Evolutionary conservation across 1,140 invertebrate species (phyloP).

Genomic region (Drosophila trapezifrons): DNA sequence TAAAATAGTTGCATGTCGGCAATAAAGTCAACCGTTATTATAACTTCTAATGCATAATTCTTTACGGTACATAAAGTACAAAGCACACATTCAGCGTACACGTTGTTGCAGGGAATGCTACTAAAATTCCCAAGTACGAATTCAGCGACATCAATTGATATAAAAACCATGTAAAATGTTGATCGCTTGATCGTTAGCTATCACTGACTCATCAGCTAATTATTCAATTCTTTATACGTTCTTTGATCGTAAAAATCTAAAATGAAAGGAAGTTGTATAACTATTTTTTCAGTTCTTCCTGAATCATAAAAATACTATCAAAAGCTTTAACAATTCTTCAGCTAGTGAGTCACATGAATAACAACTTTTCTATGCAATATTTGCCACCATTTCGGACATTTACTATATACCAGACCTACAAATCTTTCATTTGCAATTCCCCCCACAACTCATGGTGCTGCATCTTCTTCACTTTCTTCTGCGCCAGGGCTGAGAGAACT

Average conservation of each 20-base stretch:
- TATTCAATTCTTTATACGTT: not conserved
- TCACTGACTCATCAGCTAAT: not conserved
- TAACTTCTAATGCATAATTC: not conserved
- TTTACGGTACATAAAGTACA: not conserved
- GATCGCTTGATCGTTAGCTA: too few relatives aligned
- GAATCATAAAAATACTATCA: not conserved
- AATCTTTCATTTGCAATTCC: conserved; percentile 10
- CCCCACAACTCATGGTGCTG: conserved; percentile 4
- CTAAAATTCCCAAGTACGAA: not conserved
- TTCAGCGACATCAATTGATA: not conserved
- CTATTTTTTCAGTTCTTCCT: not conserved
- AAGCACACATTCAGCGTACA: not conserved
- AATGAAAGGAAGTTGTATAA: conserved; percentile 1
- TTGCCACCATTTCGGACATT: not conserved
- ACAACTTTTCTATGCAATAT: not conserved
- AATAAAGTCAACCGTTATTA: not conserved
- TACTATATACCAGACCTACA: not conserved
- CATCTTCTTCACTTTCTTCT: conserved; percentile 42
- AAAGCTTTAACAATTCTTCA: not conserved
- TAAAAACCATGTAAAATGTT: too few relatives aligned
- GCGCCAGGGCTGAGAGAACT: conserved; percentile 25
- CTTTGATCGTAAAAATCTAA: not conserved
- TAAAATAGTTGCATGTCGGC: not conserved
- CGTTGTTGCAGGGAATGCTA: not conserved
- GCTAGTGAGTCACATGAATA: not conserved